Evolutionary conservation across 1,140 invertebrate species (phyloP), one percentile per base, ranked within the genome.

Genomic region (Zaprionus vittiger): DNA sequence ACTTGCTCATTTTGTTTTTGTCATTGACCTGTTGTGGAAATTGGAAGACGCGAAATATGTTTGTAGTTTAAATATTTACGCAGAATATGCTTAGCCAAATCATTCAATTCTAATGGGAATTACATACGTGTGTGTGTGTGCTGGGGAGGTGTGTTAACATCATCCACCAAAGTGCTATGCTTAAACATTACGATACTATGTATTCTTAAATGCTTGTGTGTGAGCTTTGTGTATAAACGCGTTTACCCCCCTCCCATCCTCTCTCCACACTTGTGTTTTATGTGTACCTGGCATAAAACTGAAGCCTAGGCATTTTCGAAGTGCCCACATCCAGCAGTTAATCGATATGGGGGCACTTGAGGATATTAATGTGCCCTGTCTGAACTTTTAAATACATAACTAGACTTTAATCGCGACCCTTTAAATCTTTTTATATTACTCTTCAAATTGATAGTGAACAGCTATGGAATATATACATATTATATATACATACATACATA

Each of bases 21-120:
- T 91, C 86, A 85, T 90, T 89, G 85, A 89, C 85, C 85, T 89
- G 85, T 89, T 89, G 85, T 90, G 77, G 54, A 63, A 52, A 67
- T 37, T 41, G 47, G 28, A 67, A 63, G 55, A 66, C 54, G 24
- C 44, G 41, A 78, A 80, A 55, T 57, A 49, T 77, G 62, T 44
- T 60, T 34, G 47, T 59, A 38, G 26, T 59, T 67, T 54, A 54
- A 64, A 62, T 49, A 28, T 62, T 62, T 28, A 52, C 47, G 11
- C 17, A 52, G 9, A 52, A 52, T 52, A 52, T 24, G 47, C 11
- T 52, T 12, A 24, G 4, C 9, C 12, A 52, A 52, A 24, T 49
- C 20, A 22, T 22, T 1, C 20, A 22, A 49, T 47, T 47, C 41
- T 47, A 47, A 9, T 47, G 41, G n/a, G n/a, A 17, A 47, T 47